Conservation (phyloP, 1,140 invertebrate species). For the Laodelphax striatellus region DNA sequence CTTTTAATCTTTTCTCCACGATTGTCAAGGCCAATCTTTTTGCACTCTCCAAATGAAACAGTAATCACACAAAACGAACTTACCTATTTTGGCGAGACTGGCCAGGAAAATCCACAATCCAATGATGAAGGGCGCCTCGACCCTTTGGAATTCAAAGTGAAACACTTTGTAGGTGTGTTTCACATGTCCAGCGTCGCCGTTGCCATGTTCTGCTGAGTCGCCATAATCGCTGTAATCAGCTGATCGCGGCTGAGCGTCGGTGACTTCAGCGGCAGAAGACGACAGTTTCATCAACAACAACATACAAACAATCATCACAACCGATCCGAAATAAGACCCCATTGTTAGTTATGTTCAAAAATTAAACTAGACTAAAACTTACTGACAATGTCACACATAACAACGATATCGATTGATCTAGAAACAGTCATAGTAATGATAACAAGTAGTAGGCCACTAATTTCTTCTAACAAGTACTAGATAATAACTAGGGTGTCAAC, state of each 20-base stretch:
- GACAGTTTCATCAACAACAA: background rate
- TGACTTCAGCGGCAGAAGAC: background rate
- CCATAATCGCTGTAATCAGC: too few relatives aligned
- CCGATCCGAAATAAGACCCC: background rate
- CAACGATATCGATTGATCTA: background rate
- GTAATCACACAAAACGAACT: constrained; percentile 30
- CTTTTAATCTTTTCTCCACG: too few relatives aligned
- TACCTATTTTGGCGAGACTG: constrained; percentile 89
- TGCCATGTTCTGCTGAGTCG: background rate
- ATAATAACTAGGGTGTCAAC: background rate
- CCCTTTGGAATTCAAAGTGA: constrained; percentile 72
- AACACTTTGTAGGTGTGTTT: constrained; percentile 58
- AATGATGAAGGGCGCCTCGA: constrained; percentile 86
- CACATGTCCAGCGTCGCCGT: background rate
- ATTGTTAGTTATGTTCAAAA: background rate
- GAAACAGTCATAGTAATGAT: background rate
- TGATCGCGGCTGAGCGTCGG: background rate
- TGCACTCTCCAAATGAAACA: too few relatives aligned
- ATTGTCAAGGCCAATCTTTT: too few relatives aligned
- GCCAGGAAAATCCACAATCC: constrained; percentile 91
- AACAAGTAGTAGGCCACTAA: background rate
- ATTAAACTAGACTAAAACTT: background rate
- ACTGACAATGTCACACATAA: background rate
- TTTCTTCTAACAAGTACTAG: background rate
- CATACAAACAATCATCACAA: background rate